phyloP scores from a whole-genome alignment of 2,113 vertebrate species.

The Jacana jacana region DNA sequence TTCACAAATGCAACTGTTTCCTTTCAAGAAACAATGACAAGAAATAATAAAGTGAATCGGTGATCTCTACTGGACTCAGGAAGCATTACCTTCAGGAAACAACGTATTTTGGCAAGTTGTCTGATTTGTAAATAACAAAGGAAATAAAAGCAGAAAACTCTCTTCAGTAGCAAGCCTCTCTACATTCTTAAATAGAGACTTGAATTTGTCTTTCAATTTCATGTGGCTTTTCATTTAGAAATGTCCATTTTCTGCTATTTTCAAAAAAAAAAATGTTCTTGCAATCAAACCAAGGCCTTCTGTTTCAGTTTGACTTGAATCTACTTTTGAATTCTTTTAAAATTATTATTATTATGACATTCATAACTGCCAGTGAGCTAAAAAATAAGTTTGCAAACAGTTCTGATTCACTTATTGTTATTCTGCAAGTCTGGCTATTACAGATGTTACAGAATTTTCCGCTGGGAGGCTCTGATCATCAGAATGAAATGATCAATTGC shows the following conservation, averaged over 20 bases:
- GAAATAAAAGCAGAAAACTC: background rate
- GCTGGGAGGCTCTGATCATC: background rate
- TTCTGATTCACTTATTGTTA: background rate
- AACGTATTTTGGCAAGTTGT: background rate
- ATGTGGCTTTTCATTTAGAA: background rate
- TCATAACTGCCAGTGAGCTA: background rate
- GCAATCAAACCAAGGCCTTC: background rate
- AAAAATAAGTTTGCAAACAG: background rate
- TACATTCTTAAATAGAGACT: background rate
- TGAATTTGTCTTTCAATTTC: background rate
- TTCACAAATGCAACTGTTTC: background rate
- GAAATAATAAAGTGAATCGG: background rate
- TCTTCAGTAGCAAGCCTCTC: background rate
- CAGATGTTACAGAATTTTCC: constrained; percentile 6
- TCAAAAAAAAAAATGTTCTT: background rate
- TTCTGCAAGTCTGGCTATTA: background rate
- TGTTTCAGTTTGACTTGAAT: background rate
- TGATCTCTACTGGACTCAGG: background rate
- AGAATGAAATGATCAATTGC: background rate
- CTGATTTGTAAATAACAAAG: background rate
- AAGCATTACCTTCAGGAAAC: background rate
- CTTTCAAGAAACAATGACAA: background rate
- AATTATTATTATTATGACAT: background rate
- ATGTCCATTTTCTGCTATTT: background rate
- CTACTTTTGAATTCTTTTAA: background rate